These are phyloP conservation scores for Ptychodera flava DNA, from an alignment of 35 echinoderm and acorn worm species.

Conservation along the genomic window DNA sequence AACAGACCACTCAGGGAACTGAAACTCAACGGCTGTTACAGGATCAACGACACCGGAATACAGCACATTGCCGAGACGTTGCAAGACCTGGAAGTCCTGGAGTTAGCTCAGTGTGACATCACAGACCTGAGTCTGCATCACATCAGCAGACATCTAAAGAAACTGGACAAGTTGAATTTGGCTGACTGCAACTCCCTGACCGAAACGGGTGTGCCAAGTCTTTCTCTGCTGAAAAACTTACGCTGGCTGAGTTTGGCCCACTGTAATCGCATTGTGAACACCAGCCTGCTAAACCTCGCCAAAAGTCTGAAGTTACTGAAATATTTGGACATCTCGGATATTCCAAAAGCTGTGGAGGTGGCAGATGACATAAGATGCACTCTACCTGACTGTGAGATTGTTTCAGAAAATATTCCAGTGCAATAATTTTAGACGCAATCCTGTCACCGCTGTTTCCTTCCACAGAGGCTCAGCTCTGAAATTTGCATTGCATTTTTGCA, in stretches of 20 bases:
- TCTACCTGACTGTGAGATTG: not conserved
- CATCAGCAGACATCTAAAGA: constrained; percentile 18
- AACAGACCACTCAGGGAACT: constrained; percentile 2
- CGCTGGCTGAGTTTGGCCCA: not conserved
- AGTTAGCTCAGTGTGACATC: constrained; percentile 9
- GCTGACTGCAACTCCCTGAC: not conserved
- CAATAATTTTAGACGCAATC: no score
- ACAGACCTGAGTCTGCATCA: constrained; percentile 36
- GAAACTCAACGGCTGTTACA: constrained; percentile 41
- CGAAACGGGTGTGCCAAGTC: not conserved
- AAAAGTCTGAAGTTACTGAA: not conserved
- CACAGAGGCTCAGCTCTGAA: no score
- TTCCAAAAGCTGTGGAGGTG: not conserved
- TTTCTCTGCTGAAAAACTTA: not conserved
- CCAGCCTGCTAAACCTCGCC: not conserved
- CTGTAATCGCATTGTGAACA: not conserved
- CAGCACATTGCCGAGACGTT: constrained; percentile 9
- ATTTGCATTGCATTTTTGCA: no score
- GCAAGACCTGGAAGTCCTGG: constrained; percentile 11
- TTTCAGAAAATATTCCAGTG: no score
- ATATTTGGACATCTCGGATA: not conserved
- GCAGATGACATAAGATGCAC: not conserved
- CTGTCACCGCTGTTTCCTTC: no score
- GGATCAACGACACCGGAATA: constrained; percentile 13
- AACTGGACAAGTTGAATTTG: constrained; percentile 16